Evolutionary conservation across 2,888 invertebrate species (phyloP).

Genomic region (Synergus itoensis): DNA sequence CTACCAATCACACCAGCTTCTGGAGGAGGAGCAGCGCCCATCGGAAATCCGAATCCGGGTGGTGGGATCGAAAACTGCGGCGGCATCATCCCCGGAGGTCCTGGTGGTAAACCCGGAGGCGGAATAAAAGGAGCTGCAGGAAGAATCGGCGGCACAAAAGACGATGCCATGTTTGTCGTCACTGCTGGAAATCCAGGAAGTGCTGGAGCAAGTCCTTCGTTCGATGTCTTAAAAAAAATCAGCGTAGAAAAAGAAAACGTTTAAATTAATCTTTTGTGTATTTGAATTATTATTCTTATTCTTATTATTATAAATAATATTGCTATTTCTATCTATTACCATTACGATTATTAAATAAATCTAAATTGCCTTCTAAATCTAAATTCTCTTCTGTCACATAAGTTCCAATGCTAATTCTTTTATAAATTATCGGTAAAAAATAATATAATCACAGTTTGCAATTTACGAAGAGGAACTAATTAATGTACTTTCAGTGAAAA

Average conservation of each 20-base stretch:
- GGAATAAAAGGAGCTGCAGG: conserved; percentile 73
- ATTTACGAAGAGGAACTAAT: not conserved
- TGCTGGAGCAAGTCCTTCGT: conserved; percentile 72
- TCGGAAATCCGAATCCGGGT: conserved; percentile 83
- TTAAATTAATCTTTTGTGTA: not conserved
- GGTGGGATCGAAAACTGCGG: conserved; percentile 90
- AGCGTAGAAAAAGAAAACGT: not conserved
- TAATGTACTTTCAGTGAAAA: no score
- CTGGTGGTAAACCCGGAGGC: conserved; percentile 73
- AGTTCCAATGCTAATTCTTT: not conserved
- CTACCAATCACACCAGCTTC: conserved; percentile 74
- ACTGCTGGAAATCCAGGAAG: conserved; percentile 72
- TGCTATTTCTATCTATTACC: no score
- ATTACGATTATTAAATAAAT: no score
- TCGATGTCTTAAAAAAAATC: conserved; percentile 68
- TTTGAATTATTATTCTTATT: not conserved
- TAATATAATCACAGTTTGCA: not conserved
- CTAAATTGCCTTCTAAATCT: not conserved
- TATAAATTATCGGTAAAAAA: not conserved
- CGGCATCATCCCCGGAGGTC: conserved; percentile 79
- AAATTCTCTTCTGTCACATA: not conserved
- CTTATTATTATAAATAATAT: no score
- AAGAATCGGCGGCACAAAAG: conserved; percentile 73
- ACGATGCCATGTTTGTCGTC: conserved; percentile 68
- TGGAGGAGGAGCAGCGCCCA: conserved; percentile 66